phyloP scores from a whole-genome alignment of 1,140 invertebrate species.

The Calephelis nemesis region DNA sequence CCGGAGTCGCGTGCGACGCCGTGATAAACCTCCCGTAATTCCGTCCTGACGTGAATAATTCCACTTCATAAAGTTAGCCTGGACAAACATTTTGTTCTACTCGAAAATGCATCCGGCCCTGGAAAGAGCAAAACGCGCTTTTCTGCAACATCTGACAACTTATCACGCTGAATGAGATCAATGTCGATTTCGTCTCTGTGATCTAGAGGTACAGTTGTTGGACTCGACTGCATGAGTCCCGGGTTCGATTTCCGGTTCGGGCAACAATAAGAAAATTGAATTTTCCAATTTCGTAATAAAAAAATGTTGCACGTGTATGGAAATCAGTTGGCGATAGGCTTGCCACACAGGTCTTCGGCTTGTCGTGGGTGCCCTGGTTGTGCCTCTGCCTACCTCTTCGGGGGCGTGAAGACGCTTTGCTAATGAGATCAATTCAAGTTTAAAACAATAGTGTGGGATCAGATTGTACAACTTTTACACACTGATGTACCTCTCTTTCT shows the following conservation, averaged over 20 bases:
- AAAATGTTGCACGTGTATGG: no score
- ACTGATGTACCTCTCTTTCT: background rate
- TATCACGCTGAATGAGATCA: constrained; percentile 18
- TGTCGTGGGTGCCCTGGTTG: no score
- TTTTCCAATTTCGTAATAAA: no score
- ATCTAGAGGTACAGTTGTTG: no score
- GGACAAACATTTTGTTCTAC: constrained; percentile 26
- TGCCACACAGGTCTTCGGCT: no score
- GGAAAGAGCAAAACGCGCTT: constrained; percentile 32
- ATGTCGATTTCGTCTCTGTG: no score
- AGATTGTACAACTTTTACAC: background rate
- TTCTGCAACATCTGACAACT: constrained; percentile 31
- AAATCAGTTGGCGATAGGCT: no score
- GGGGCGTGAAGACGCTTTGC: no score
- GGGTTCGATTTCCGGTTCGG: no score
- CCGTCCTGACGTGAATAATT: constrained; percentile 27
- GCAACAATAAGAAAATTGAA: no score
- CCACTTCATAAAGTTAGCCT: constrained; percentile 25
- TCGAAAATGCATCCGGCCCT: constrained; percentile 47
- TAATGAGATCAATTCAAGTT: background rate
- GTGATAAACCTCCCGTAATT: constrained; percentile 9
- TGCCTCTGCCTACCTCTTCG: no score
- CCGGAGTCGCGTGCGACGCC: constrained; percentile 6
- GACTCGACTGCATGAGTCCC: no score
- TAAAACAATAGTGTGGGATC: constrained; percentile 2